phyloP scores from a whole-genome alignment of 2,113 vertebrate species.

The Platanista minor region DNA sequence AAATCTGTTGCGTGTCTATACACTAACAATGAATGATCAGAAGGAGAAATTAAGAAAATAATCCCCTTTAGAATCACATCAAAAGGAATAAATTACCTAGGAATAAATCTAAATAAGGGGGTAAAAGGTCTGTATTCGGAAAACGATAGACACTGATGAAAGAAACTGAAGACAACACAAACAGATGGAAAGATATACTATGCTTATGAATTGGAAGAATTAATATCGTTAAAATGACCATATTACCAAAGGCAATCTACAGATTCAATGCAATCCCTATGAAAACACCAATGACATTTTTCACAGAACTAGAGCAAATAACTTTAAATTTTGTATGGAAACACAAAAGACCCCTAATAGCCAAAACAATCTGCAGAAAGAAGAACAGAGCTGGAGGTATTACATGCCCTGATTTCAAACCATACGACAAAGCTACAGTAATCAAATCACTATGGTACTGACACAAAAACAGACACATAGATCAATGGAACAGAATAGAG shows the following conservation, averaged over 20 bases:
- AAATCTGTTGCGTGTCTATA: too few species aligned
- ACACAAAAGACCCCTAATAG: neutral
- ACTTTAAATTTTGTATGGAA: neutral
- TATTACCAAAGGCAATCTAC: neutral
- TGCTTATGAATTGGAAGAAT: too few species aligned
- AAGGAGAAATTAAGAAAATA: too few species aligned
- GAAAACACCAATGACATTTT: neutral
- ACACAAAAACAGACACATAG: neutral
- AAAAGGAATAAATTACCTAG: too few species aligned
- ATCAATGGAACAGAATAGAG: neutral
- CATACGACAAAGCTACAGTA: neutral
- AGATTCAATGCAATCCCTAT: neutral
- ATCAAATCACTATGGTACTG: neutral
- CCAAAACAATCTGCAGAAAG: neutral
- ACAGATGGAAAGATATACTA: too few species aligned
- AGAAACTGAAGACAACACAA: too few species aligned
- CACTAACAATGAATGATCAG: too few species aligned
- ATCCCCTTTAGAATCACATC: too few species aligned
- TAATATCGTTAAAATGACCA: too few species aligned
- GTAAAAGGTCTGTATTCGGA: too few species aligned
- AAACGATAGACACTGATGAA: too few species aligned
- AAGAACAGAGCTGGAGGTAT: neutral
- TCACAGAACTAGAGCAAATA: neutral
- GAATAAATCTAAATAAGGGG: too few species aligned
- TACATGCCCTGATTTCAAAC: neutral